Conservation (phyloP, 2,888 invertebrate genomes). For the Macropis europaea region DNA sequence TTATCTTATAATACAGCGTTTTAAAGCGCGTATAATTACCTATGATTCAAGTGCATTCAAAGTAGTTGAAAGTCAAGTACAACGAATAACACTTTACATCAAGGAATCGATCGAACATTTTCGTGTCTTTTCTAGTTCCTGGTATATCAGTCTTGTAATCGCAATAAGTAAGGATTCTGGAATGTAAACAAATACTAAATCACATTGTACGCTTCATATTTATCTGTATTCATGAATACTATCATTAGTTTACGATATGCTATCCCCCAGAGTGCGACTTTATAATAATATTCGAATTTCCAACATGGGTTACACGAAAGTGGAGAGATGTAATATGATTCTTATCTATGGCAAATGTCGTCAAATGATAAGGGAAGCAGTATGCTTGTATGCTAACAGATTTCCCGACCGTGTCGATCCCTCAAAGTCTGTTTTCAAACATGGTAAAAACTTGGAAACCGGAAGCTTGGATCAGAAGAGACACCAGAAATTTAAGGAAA, state of each 20-base stretch:
- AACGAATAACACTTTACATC: too few relatives aligned
- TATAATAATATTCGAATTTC: conserved; percentile 4
- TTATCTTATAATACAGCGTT: too few relatives aligned
- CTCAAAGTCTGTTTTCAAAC: neutral
- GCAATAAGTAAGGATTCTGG: neutral
- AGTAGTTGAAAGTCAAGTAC: too few relatives aligned
- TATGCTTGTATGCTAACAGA: neutral
- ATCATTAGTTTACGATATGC: neutral
- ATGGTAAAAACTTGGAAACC: conserved; percentile 7
- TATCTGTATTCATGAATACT: neutral
- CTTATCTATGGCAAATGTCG: conserved; percentile 5
- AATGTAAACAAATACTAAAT: neutral
- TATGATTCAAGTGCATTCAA: too few relatives aligned
- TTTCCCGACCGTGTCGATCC: conserved; percentile 1
- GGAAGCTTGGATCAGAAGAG: conserved; percentile 8
- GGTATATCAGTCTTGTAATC: neutral
- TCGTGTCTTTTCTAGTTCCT: neutral
- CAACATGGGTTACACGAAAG: conserved; percentile 1
- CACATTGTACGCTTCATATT: neutral
- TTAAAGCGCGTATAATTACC: too few relatives aligned
- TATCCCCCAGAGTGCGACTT: neutral
- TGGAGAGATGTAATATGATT: conserved; percentile 9
- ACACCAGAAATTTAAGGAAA: neutral
- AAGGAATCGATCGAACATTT: conserved; percentile 7
- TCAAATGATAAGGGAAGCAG: neutral